Evolutionary conservation across 1,140 invertebrate genomes (phyloP).

Genomic region (Danaus plexippus): DNA sequence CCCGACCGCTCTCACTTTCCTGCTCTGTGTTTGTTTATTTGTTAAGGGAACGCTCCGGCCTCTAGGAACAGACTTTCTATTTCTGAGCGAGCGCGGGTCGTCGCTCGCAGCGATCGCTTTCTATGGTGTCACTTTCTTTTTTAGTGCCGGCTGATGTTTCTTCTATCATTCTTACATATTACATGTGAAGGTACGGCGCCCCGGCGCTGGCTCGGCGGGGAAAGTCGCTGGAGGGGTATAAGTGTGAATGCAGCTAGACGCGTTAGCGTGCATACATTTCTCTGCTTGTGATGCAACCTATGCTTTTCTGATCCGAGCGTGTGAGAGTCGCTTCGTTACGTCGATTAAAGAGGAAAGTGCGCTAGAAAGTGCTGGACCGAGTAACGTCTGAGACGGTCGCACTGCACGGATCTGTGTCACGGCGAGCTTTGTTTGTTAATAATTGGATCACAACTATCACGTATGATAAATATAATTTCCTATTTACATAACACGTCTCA

Average conservation of each 20-base stretch:
- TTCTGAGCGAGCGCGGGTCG: conserved; percentile 56
- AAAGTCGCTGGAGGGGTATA: conserved; percentile 19
- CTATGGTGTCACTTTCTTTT: conserved; percentile 64
- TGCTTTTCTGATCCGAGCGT: conserved; percentile 55
- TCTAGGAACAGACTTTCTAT: conserved; percentile 66
- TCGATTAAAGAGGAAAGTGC: conserved; percentile 67
- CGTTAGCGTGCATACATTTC: conserved; percentile 59
- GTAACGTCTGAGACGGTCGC: conserved; percentile 16
- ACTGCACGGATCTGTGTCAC: conserved; percentile 44
- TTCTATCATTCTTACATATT: background rate
- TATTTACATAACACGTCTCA: conserved; percentile 11
- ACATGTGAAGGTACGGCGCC: background rate
- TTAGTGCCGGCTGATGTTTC: conserved; percentile 18
- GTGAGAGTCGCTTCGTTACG: conserved; percentile 67
- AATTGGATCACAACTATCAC: conserved; percentile 38
- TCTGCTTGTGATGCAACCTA: conserved; percentile 63
- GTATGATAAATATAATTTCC: conserved; percentile 15
- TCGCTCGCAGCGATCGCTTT: conserved; percentile 54
- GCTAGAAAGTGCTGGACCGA: conserved; percentile 53
- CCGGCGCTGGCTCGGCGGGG: background rate
- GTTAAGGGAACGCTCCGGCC: conserved; percentile 54
- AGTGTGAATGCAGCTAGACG: conserved; percentile 15
- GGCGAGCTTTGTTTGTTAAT: conserved; percentile 63
- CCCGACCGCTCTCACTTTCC: conserved; percentile 59
- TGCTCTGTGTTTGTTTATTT: conserved; percentile 60